Evolutionary conservation across 2,113 vertebrate species (phyloP).

Genomic region (Hyperopisus bebe): DNA sequence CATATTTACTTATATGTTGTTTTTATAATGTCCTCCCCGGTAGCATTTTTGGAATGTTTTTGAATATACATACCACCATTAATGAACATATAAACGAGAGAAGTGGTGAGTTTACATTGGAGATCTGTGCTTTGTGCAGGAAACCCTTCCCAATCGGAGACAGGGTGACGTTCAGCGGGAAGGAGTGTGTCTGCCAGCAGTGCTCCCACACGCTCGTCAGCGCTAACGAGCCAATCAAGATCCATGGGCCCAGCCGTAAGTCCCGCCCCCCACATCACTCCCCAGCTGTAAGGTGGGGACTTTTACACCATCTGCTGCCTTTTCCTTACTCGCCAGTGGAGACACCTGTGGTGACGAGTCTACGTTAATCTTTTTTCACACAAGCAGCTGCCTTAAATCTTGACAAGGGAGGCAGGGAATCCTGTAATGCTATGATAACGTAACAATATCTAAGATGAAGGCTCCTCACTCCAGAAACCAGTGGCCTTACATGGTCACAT

Average conservation of each 20-base stretch:
- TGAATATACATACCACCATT: background rate
- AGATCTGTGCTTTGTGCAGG: constrained; percentile 54
- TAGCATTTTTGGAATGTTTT: background rate
- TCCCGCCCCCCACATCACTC: constrained; percentile 33
- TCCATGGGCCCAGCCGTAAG: constrained; percentile 95
- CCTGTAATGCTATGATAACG: background rate
- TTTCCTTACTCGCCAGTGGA: background rate
- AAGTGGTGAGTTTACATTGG: background rate
- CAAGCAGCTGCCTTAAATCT: background rate
- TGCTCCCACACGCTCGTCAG: constrained; percentile 80
- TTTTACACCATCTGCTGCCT: background rate
- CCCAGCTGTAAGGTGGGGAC: background rate
- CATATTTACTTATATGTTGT: background rate
- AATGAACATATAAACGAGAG: background rate
- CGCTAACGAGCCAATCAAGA: constrained; percentile 90
- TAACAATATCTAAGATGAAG: background rate
- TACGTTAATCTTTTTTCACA: background rate
- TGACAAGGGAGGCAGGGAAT: background rate
- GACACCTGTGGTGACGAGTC: background rate
- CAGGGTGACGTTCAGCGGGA: constrained; percentile 95
- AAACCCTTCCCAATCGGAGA: constrained; percentile 97
- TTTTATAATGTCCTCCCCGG: background rate
- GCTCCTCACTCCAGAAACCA: background rate
- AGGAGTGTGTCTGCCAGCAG: constrained; percentile 93
- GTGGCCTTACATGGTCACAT: background rate